Evolutionary conservation across 2,113 vertebrate genomes (phyloP).

Genomic region (Ailurus styani): DNA sequence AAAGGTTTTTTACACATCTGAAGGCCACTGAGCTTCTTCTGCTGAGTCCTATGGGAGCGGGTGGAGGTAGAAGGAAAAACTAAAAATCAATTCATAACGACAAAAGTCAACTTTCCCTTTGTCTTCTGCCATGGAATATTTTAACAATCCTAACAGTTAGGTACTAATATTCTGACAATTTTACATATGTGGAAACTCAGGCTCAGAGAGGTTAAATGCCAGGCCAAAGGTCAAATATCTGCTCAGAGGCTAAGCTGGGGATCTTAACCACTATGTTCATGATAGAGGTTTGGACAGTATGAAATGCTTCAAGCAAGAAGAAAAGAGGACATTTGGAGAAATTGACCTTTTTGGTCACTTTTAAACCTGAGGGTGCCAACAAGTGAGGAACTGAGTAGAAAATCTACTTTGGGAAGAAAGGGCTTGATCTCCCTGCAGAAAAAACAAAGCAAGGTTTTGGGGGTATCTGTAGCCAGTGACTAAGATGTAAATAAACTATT

Average conservation of each 20-base stretch:
- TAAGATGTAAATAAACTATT: neutral
- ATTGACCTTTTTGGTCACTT: neutral
- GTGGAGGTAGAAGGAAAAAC: neutral
- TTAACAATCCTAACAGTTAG: neutral
- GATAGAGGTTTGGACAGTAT: neutral
- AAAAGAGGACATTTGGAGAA: neutral
- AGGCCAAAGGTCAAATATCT: neutral
- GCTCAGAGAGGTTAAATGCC: neutral
- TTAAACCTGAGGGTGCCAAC: neutral
- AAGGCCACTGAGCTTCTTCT: neutral
- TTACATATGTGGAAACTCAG: neutral
- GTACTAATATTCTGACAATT: neutral
- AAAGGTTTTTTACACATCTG: neutral
- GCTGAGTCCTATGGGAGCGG: accelerated
- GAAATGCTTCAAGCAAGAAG: neutral
- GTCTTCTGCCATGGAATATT: neutral
- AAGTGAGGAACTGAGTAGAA: neutral
- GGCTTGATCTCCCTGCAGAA: neutral
- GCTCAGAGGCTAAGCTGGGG: neutral
- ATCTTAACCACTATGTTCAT: neutral
- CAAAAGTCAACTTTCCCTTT: neutral
- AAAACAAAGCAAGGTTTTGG: slow-evolving; percentile 10
- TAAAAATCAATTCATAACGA: neutral
- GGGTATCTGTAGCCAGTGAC: neutral
- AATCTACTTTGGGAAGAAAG: neutral